Conservation (phyloP, 2,113 vertebrate genomes). For the Antechinus stuartii region DNA sequence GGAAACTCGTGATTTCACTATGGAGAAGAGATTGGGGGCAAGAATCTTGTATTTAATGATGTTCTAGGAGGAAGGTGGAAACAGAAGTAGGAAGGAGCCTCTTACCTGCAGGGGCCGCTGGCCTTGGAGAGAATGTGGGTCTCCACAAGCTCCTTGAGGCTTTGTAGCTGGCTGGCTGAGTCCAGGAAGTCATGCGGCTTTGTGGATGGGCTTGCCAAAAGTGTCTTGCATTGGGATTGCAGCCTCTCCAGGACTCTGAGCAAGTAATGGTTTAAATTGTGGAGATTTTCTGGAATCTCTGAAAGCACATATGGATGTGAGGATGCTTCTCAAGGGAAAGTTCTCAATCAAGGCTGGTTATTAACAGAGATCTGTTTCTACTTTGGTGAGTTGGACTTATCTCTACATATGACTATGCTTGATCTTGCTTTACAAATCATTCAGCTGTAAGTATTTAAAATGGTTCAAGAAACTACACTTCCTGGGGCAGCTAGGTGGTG, state of each 20-base stretch:
- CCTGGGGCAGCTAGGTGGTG: too few species aligned
- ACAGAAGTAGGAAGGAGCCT: fast-evolving
- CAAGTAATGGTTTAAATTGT: conserved; percentile 59
- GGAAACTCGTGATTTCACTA: conserved; percentile 66
- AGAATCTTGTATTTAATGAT: not conserved
- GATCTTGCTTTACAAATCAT: not conserved
- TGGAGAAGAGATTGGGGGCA: conserved; percentile 3
- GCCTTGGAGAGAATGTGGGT: not conserved
- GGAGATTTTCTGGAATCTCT: conserved; percentile 45
- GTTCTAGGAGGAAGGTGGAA: not conserved
- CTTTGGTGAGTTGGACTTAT: not conserved
- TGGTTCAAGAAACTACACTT: not conserved
- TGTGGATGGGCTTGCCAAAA: not conserved
- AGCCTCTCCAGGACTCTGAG: conserved; percentile 60
- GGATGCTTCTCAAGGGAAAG: not conserved
- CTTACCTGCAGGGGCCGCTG: conserved; percentile 26
- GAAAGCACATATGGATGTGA: not conserved
- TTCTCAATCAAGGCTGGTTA: not conserved
- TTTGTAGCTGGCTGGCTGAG: conserved; percentile 43
- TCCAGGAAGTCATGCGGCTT: conserved; percentile 38
- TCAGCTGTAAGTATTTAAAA: not conserved
- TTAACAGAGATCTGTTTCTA: not conserved
- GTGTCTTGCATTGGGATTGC: not conserved
- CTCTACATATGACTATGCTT: not conserved
- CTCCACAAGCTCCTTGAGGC: conserved; percentile 49